Evolutionary conservation across 2,113 vertebrate genomes (phyloP), one percentile per base, ranked within the genome.

Genomic region (Aegotheles bennettii): DNA sequence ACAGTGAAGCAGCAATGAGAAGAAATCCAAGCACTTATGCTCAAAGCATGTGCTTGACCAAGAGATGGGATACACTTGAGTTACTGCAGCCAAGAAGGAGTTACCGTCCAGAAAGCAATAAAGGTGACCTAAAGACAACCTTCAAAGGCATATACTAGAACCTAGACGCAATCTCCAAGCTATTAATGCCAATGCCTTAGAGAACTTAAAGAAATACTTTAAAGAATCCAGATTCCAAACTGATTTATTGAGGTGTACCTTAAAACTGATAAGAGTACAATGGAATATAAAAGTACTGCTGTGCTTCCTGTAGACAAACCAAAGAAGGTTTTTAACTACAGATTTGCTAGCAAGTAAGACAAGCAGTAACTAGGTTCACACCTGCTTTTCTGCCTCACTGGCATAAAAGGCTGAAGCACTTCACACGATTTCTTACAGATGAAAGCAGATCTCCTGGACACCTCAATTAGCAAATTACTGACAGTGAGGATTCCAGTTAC

Each of bases 11-110:
- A 11, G 98, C 97, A 4, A 98, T 98, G 98, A 97, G 97, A 83
- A 97, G 91, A 81, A 99, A 98, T 24, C 99, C 99, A 19, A 99
- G 98, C 35, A 98, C 97, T 45, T 99, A 99, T 81, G 97, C 96
- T 24, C 98, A 99, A 96, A 99, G 99, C 97, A 99, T 99, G 99
- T 99, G 24, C 98, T 99, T 60, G 98, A 98, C 73, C 99, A 99
- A 75, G 99, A 99, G 96, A 99, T 99, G 99, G 99, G 99, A n/a
- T n/a, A 3, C 98, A 98, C 74, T 99, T 99, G 98, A 98, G 87
- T 80, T 99, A 81, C 89, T 99, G 76, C 56, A 94, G 56, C 98
- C 97, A 57, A 97, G 99, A 63, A 96, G 98, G 40, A 97, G 18
- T 97, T 48, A 98, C 98, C 96, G 98, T 99, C 53, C 98, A 99